Percentiles rank a stretch among this genome's conserved stretches.
Conservation (phyloP, 2,113 vertebrate species). For the Anthoscopus minutus region DNA sequence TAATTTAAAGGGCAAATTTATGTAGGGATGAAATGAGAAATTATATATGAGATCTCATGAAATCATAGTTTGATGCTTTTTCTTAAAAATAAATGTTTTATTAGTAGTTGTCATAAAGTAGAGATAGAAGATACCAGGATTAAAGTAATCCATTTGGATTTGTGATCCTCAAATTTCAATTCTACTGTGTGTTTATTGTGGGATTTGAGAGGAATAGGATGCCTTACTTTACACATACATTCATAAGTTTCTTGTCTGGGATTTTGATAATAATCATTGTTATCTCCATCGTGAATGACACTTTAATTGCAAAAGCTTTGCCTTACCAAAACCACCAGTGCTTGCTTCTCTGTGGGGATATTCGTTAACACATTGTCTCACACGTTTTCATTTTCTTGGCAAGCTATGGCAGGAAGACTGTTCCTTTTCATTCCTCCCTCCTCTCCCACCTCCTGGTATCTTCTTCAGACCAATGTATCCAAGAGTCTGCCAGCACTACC, state of each 20-base stretch:
- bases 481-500: not conserved
- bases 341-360: not conserved
- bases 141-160: not conserved
- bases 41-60: not conserved
- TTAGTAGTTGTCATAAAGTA: not conserved
- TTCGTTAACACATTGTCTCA: slow-evolving; percentile 34
- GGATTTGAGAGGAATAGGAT: not conserved
- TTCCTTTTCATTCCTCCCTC: not conserved
- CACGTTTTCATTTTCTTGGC: slow-evolving; percentile 37
- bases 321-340: not conserved
- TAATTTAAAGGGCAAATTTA: not conserved
- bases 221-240: accelerated
- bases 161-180: not conserved
- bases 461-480: not conserved
- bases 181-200: not conserved
- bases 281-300: not conserved
- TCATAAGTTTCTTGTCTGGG: not conserved
- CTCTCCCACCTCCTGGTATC: not conserved
- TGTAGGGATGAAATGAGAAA: not conserved
- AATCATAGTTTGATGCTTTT: not conserved
- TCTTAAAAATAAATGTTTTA: not conserved
- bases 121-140: not conserved
- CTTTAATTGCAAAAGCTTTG: slow-evolving; percentile 19
- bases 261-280: not conserved
- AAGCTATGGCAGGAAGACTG: not conserved